phyloP scores from a whole-genome alignment of 2,797 vertebrate genomes.

The Syngnathus rostellatus region DNA sequence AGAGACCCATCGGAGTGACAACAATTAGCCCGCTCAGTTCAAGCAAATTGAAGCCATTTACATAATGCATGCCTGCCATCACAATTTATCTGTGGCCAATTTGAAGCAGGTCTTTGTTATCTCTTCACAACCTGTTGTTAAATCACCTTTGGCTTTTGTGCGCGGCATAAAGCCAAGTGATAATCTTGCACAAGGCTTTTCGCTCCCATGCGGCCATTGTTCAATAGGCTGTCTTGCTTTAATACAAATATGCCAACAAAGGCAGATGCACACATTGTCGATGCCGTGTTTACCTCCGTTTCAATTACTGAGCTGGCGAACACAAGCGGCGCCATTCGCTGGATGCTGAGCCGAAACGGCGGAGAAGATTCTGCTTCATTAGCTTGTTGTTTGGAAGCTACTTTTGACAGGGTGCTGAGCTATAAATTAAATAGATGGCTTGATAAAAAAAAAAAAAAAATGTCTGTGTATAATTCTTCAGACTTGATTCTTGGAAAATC shows the following conservation, averaged over 20 bases:
- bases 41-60: slow-evolving; percentile 65
- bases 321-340: slow-evolving; percentile 50
- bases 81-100: slow-evolving; percentile 49
- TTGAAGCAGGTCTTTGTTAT: slow-evolving; percentile 38
- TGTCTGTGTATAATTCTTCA: slow-evolving; percentile 56
- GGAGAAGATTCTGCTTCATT: slow-evolving; percentile 54
- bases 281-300: slow-evolving; percentile 48
- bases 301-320: slow-evolving; percentile 59
- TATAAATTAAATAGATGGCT: slow-evolving; percentile 66
- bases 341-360: slow-evolving; percentile 38
- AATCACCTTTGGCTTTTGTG: slow-evolving; percentile 18
- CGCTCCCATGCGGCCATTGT: slow-evolving; percentile 21
- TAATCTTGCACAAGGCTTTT: slow-evolving; percentile 33
- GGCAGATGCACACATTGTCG: slow-evolving; percentile 49
- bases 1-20: slow-evolving; percentile 58
- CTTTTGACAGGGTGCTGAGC: slow-evolving; percentile 58
- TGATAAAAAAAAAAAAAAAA: slow-evolving; percentile 55
- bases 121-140: slow-evolving; percentile 39
- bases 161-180: slow-evolving; percentile 28
- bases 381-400: slow-evolving; percentile 55
- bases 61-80: slow-evolving; percentile 54
- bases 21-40: slow-evolving; percentile 67
- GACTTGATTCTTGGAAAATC: slow-evolving; percentile 50
- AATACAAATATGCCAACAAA: slow-evolving; percentile 40
- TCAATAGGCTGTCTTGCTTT: slow-evolving; percentile 15